Conservation (phyloP, 2,888 invertebrate species). For the Ennomos fuscantarius region DNA sequence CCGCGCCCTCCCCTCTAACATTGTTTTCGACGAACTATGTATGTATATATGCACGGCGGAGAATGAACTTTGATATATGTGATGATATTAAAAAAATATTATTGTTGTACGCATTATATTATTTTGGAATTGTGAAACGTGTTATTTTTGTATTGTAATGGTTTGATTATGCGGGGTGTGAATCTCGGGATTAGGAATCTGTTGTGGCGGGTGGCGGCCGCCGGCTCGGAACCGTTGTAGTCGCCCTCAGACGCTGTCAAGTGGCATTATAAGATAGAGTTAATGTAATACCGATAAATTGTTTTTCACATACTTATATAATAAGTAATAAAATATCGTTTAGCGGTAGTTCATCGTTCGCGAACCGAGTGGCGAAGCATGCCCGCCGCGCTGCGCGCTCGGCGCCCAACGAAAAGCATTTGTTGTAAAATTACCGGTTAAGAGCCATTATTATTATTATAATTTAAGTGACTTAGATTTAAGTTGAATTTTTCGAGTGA, state of each 20-base stretch:
- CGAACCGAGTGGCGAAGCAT: conserved; percentile 59
- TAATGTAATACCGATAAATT: conserved; percentile 70
- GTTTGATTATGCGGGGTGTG: conserved; percentile 59
- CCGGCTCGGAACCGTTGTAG: conserved; percentile 46
- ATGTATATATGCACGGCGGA: conserved; percentile 82
- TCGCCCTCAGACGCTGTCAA: conserved; percentile 58
- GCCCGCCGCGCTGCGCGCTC: conserved; percentile 72
- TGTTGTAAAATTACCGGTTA: conserved; percentile 83
- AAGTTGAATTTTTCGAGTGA: conserved; percentile 84
- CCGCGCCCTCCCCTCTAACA: conserved; percentile 48
- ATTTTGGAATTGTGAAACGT: conserved; percentile 70
- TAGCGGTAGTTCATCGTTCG: conserved; percentile 75
- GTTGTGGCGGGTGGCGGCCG: conserved; percentile 38
- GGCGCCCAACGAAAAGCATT: conserved; percentile 83
- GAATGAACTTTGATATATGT: conserved; percentile 73
- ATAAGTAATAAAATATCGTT: conserved; percentile 78
- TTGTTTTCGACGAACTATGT: conserved; percentile 67
- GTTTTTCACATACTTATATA: conserved; percentile 81
- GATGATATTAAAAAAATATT: conserved; percentile 65
- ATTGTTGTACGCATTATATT: conserved; percentile 59
- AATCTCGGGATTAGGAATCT: conserved; percentile 49
- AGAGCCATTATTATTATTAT: conserved; percentile 83
- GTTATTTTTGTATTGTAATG: conserved; percentile 78
- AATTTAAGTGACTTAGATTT: conserved; percentile 82
- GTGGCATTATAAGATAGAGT: conserved; percentile 68